Conservation (phyloP, 2,888 invertebrate species). For the Neoscelio sp. region DNA sequence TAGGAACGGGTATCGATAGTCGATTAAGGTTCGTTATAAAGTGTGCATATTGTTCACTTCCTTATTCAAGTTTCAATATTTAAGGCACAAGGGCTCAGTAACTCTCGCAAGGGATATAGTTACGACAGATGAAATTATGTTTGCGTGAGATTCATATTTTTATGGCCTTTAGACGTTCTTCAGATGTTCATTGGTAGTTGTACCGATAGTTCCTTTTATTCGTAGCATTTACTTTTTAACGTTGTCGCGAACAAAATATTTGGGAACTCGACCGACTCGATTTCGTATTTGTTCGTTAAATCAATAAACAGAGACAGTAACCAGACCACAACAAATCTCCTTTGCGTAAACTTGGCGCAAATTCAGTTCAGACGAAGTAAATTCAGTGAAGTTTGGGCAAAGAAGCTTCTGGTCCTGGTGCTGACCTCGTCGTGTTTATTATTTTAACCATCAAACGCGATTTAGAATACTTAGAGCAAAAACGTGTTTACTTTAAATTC, state of each 20-base stretch:
- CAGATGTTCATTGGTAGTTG: slow-evolving; percentile 5
- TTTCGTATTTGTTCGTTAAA: neutral
- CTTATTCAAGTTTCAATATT: neutral
- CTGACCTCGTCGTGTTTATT: slow-evolving; percentile 2
- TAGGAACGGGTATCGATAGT: slow-evolving; percentile 18
- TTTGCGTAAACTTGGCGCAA: slow-evolving; percentile 40
- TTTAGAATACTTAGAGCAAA: neutral
- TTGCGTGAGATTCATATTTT: slow-evolving; percentile 29
- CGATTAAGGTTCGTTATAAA: neutral
- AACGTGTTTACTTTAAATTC: neutral
- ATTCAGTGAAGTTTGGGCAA: slow-evolving; percentile 26
- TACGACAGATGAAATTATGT: slow-evolving; percentile 8
- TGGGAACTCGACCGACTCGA: too few relatives aligned
- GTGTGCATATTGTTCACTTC: neutral
- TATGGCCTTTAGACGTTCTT: slow-evolving; percentile 1
- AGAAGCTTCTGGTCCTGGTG: neutral
- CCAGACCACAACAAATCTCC: slow-evolving; percentile 22
- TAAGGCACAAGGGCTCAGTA: neutral
- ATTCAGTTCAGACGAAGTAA: neutral
- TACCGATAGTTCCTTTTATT: too few relatives aligned
- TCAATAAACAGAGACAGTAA: slow-evolving; percentile 14
- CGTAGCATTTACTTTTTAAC: slow-evolving; percentile 2
- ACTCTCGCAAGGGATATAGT: too few relatives aligned
- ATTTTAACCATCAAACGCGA: neutral
- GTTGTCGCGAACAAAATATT: slow-evolving; percentile 2